phyloP scores from a whole-genome alignment of 2,888 invertebrate genomes.

The Hemistola chrysoprasaria region DNA sequence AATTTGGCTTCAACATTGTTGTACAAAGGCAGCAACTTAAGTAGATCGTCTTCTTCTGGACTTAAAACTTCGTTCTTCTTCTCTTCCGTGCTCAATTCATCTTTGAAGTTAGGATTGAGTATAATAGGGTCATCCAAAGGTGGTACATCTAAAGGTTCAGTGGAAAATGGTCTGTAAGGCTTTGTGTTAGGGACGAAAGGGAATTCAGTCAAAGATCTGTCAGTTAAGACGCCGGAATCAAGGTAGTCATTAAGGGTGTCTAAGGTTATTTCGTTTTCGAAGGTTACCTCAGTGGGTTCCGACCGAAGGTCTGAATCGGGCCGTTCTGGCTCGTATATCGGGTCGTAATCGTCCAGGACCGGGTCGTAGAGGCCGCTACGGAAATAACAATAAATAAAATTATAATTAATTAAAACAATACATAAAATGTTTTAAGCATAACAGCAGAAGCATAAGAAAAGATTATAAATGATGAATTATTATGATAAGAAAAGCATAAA shows the following conservation, averaged over 20 bases:
- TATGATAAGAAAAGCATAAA: too few relatives aligned
- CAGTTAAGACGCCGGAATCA: conserved; percentile 14
- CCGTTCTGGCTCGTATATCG: conserved; percentile 60
- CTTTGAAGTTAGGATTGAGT: conserved; percentile 56
- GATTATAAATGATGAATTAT: too few relatives aligned
- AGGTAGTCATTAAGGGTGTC: conserved; percentile 2
- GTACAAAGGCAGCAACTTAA: conserved; percentile 21
- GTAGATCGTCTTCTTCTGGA: conserved; percentile 29
- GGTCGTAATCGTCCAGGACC: conserved; percentile 66
- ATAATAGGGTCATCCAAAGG: conserved; percentile 66
- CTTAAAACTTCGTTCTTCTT: conserved; percentile 30
- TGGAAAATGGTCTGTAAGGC: conserved; percentile 64
- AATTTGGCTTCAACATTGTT: conserved; percentile 41
- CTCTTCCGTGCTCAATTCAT: conserved; percentile 45
- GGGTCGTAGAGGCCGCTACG: conserved; percentile 72
- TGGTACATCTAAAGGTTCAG: conserved; percentile 57
- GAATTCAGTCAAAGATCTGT: conserved; percentile 51
- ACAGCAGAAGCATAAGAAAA: conserved; percentile 5
- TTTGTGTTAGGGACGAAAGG: conserved; percentile 50
- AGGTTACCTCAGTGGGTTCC: conserved; percentile 64
- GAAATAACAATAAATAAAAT: conserved; percentile 6
- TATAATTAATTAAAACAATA: not conserved
- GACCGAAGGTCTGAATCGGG: conserved; percentile 65
- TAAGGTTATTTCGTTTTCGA: conserved; percentile 19
- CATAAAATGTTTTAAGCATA: conserved; percentile 13